phyloP scores from a whole-genome alignment of 2,113 vertebrate genomes.

The Oenanthe melanoleuca region DNA sequence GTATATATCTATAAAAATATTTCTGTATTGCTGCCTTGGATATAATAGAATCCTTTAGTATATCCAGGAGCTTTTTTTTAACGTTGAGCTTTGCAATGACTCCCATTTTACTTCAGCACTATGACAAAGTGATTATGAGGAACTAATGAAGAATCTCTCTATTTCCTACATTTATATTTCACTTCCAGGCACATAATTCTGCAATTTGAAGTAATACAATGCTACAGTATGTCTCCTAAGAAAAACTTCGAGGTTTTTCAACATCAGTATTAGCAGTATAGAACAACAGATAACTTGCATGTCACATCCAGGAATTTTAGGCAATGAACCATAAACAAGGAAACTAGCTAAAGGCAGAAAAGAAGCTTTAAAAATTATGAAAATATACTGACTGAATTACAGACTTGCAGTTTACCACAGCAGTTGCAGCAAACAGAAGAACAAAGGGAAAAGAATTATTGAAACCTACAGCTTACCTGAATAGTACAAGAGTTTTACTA shows the following conservation, averaged over 20 bases:
- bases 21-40: slow-evolving; percentile 2
- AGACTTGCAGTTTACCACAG: not conserved
- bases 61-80: slow-evolving; percentile 16
- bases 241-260: slow-evolving; percentile 50
- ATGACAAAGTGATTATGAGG: slow-evolving; percentile 43
- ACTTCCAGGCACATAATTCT: slow-evolving; percentile 52
- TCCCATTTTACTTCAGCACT: slow-evolving; percentile 37
- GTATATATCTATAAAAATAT: slow-evolving; percentile 14
- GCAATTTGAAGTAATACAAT: slow-evolving; percentile 58
- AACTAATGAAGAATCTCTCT: not conserved
- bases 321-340: not conserved
- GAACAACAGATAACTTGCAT: not conserved
- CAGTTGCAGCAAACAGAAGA: not conserved
- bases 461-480: not conserved
- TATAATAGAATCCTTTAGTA: slow-evolving; percentile 54
- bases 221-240: slow-evolving; percentile 34
- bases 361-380: slow-evolving; percentile 2
- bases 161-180: not conserved
- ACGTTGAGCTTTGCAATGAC: slow-evolving; percentile 34
- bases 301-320: slow-evolving; percentile 25
- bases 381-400: not conserved
- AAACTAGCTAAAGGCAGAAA: not conserved
- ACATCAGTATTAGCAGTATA: not conserved
- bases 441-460: not conserved
- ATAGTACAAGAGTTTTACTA: not conserved